These are phyloP conservation scores for Pygocentrus nattereri DNA, from an alignment of 2,797 vertebrate species.

Conservation along the genomic window DNA sequence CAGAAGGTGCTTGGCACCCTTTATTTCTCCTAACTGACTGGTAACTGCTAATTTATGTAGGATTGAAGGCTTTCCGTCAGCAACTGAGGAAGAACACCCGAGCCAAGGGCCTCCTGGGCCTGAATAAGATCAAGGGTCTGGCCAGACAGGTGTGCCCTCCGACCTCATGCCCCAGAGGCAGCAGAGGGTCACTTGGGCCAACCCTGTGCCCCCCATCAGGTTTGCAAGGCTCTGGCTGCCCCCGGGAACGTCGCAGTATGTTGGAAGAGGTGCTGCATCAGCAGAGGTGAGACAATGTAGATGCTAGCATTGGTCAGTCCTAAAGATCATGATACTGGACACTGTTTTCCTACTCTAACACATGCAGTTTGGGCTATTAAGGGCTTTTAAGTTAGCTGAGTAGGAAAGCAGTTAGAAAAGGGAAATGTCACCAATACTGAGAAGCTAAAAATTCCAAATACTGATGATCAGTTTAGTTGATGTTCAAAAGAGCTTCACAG, in stretches of 20 bases:
- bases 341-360: constrained; percentile 21
- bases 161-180: constrained; percentile 82
- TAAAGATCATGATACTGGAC: neutral
- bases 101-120: constrained; percentile 91
- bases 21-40: too few species aligned
- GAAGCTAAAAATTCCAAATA: too few species aligned
- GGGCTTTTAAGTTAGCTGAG: too few species aligned
- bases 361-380: too few species aligned
- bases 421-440: too few species aligned
- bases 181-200: constrained; percentile 82
- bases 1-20: too few species aligned
- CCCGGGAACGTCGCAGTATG: constrained; percentile 82
- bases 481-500: too few species aligned
- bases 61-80: constrained; percentile 95
- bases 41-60: constrained; percentile 67
- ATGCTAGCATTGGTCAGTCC: neutral
- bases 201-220: constrained; percentile 73
- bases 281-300: constrained; percentile 83
- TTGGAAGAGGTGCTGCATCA: constrained; percentile 93
- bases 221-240: constrained; percentile 64
- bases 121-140: constrained; percentile 96
- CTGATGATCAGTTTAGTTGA: too few species aligned
- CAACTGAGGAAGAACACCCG: constrained; percentile 92
- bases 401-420: too few species aligned
- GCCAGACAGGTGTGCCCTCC: constrained; percentile 88